Evolutionary conservation across 2,888 invertebrate species (phyloP), one percentile per base, ranked within the genome.

Genomic region (Pristionchus entomophagus): DNA sequence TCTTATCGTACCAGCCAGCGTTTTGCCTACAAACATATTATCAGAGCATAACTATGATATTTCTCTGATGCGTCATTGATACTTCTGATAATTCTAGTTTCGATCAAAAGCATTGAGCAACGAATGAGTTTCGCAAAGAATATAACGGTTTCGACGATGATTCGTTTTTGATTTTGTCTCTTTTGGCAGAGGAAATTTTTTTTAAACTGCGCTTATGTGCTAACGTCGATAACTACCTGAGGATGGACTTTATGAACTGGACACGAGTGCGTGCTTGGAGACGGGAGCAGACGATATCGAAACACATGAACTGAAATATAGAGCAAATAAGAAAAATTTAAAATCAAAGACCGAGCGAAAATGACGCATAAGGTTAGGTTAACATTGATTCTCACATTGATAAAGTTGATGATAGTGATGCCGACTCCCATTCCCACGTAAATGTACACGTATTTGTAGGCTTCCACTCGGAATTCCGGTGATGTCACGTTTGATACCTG

Each of bases 1-100:
- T 82, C 41, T 49, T 38, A 22, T 82, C 82, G 82, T 59, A 82
- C 82, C 82, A 82, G 8, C 82, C 82, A 29, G 82, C 82, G 38
- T 82, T 82, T 29, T 82, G 82, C 41, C 82, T 82, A 41, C n/a
- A 41, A 45, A 77, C 3, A 26, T 41, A 26, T n/a, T n/a, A 3
- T 82, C 19, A 82, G n/a, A n/a, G n/a, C n/a, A n/a, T n/a, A n/a
- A n/a, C n/a, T n/a, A n/a, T n/a, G n/a, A n/a, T n/a, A n/a, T n/a
- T n/a, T n/a, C n/a, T n/a, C n/a, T n/a, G n/a, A n/a, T 51, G 49
- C 4, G 29, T 17, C 1, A 78, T 49, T 49, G 26, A 17, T 45
- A 49, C 51, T 49, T 22, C 19, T 6, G 53, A 53, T 17, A 53
- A n/a, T n/a, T n/a, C 53, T n/a, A 19, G 19, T 4, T 59, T 59